These are phyloP conservation scores for Motacilla tschutschensis DNA, from an alignment of 2,113 vertebrate genomes.

Conservation along the genomic window DNA sequence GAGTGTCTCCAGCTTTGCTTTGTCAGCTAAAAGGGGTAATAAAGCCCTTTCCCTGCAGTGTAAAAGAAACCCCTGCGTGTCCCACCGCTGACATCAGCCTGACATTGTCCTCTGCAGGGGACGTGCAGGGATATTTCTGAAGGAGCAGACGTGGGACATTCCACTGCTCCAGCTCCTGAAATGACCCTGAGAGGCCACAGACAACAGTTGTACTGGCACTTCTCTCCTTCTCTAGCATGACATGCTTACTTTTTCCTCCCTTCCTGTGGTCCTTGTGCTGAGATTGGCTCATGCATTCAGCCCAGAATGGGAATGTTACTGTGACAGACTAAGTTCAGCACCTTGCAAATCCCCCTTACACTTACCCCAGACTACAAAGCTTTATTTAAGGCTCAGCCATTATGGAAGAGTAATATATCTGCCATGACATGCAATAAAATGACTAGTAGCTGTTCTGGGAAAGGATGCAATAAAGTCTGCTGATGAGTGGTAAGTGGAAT, in stretches of 20 bases:
- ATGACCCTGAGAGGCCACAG: not conserved
- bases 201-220: not conserved
- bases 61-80: conserved; percentile 20
- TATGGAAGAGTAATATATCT: conserved; percentile 57
- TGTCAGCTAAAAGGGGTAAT: conserved; percentile 48
- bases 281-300: not conserved
- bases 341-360: conserved; percentile 7
- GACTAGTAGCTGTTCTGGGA: conserved; percentile 66
- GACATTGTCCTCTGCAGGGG: conserved; percentile 35
- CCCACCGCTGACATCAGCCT: conserved; percentile 47
- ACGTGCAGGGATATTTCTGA: conserved; percentile 40
- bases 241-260: not conserved
- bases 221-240: not conserved
- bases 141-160: conserved; percentile 42
- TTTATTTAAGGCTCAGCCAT: conserved; percentile 57
- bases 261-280: not conserved
- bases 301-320: not conserved
- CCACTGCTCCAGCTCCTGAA: conserved; percentile 9
- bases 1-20: conserved; percentile 19
- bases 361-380: conserved; percentile 40
- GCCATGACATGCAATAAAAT: conserved; percentile 56
- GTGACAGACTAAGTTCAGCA: conserved; percentile 31
- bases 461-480: conserved; percentile 64
- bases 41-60: conserved; percentile 35
- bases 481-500: conserved; percentile 66